Evolutionary conservation across 1,140 invertebrate genomes (phyloP).

Genomic region (Leptonema lineaticorne): DNA sequence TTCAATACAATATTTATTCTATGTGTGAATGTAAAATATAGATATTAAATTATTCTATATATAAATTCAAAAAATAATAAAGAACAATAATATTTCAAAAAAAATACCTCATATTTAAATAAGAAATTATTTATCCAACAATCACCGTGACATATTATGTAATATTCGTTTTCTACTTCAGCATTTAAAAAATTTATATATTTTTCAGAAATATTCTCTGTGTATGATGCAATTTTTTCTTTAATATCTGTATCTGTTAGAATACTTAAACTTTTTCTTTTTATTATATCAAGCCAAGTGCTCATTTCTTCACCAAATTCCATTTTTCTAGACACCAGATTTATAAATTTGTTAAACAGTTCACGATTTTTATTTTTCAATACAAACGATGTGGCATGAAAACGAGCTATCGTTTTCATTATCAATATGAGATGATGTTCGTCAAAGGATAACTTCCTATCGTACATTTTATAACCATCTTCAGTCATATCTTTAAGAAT

Average conservation of each 20-base stretch:
- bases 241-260: neutral
- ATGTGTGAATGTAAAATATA: too few relatives aligned
- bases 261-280: neutral
- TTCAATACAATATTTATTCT: too few relatives aligned
- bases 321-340: neutral
- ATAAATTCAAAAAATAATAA: neutral
- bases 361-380: slow-evolving; percentile 50
- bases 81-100: neutral
- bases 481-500: slow-evolving; percentile 57
- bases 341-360: slow-evolving; percentile 37
- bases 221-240: neutral
- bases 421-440: slow-evolving; percentile 50
- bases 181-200: neutral
- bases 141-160: slow-evolving; percentile 32
- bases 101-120: slow-evolving; percentile 25
- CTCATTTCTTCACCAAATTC: neutral
- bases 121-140: slow-evolving; percentile 31
- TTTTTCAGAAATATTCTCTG: neutral
- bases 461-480: slow-evolving; percentile 55
- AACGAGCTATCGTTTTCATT: slow-evolving; percentile 54
- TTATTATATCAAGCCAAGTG: neutral
- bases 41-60: too few relatives aligned
- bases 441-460: slow-evolving; percentile 54
- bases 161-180: neutral
- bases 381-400: slow-evolving; percentile 57